Percentiles rank a stretch among this genome's conserved stretches.
phyloP scores from a whole-genome alignment of 2,113 vertebrate species.

The Phaetusa simplex region DNA sequence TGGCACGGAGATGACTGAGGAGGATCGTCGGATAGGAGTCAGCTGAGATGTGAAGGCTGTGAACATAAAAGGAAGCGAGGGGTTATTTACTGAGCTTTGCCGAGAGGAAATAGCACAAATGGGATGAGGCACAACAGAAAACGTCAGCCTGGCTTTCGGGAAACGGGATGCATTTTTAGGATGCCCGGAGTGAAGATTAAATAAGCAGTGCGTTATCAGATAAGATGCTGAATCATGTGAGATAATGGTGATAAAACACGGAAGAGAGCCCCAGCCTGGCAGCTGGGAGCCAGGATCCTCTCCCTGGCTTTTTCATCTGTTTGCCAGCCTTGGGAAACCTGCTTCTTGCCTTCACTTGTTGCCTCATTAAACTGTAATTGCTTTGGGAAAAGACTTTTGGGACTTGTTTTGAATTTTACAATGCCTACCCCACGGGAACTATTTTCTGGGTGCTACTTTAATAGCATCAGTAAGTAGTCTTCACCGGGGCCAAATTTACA shows the following conservation, averaged over 20 bases:
- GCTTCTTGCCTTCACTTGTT: background rate
- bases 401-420: background rate
- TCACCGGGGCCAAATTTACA: background rate
- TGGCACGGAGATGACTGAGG: background rate
- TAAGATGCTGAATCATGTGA: slow-evolving; percentile 12
- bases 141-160: background rate
- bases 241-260: background rate
- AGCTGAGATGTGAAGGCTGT: background rate
- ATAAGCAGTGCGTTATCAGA: background rate
- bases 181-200: background rate
- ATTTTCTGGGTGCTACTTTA: background rate
- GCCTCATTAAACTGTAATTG: background rate
- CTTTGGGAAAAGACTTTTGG: background rate
- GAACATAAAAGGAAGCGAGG: background rate
- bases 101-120: background rate
- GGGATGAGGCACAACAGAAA: background rate
- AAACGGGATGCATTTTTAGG: background rate
- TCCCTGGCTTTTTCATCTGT: background rate
- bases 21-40: background rate
- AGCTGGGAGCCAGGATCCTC: background rate
- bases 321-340: background rate
- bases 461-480: background rate
- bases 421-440: rapidly evolving
- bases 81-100: background rate
- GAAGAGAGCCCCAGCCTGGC: background rate